Conservation (phyloP, 2,888 invertebrate species). For the Euspilapteryx auroguttella region DNA sequence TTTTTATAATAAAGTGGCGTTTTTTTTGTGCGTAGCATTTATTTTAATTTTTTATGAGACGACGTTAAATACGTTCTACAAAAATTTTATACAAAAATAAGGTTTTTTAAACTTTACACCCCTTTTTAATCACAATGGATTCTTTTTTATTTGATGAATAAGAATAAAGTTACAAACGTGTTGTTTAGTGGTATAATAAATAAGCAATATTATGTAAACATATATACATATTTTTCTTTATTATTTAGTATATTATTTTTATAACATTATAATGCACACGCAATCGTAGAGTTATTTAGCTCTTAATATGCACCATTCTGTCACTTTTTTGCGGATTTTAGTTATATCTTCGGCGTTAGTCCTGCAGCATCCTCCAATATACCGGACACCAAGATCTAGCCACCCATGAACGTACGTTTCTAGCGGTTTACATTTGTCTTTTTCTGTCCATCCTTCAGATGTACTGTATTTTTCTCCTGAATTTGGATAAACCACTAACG, state of each 20-base stretch:
- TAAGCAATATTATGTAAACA: background rate
- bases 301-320: constrained; percentile 16
- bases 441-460: constrained; percentile 67
- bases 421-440: constrained; percentile 65
- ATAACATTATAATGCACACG: too few relatives aligned
- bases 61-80: too few relatives aligned
- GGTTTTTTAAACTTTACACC: too few relatives aligned
- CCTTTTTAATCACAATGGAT: background rate
- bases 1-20: background rate
- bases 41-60: too few relatives aligned
- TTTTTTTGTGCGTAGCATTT: too few relatives aligned
- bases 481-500: constrained; percentile 88
- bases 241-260: too few relatives aligned
- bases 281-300: too few relatives aligned
- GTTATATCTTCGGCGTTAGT: constrained; percentile 77
- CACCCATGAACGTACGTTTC: constrained; percentile 73
- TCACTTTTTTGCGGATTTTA: constrained; percentile 45
- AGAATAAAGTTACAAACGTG: background rate
- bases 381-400: constrained; percentile 76
- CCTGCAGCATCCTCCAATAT: constrained; percentile 90
- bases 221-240: too few relatives aligned
- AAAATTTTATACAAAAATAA: too few relatives aligned
- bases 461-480: constrained; percentile 79
- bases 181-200: background rate
- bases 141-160: background rate